Evolutionary conservation across 2,888 invertebrate species (phyloP).

Genomic region (Creontiades dilutus): DNA sequence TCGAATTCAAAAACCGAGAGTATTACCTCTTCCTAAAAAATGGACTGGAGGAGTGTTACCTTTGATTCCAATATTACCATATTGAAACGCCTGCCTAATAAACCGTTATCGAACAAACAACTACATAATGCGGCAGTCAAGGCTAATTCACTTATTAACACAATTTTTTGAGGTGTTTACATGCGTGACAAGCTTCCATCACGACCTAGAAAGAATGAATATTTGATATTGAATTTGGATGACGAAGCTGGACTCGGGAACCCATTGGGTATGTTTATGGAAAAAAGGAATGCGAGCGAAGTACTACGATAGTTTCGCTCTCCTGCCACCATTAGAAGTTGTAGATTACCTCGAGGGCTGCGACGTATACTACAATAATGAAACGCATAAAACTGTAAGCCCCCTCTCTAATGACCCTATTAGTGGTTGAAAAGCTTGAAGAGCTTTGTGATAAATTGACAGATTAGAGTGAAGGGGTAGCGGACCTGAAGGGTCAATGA

Average conservation of each 20-base stretch:
- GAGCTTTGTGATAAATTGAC: too few relatives aligned
- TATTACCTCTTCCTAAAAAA: constrained; percentile 41
- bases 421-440: too few relatives aligned
- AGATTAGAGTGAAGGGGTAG: too few relatives aligned
- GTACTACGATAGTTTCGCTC: constrained; percentile 4
- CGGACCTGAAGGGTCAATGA: too few relatives aligned
- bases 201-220: constrained; percentile 14
- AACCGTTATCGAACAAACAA: background rate
- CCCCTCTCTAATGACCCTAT: too few relatives aligned
- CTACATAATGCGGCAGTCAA: background rate
- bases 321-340: background rate
- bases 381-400: background rate
- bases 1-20: background rate
- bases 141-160: constrained; percentile 20
- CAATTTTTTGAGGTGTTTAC: constrained; percentile 23
- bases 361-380: background rate
- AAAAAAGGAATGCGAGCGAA: background rate
- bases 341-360: background rate
- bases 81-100: constrained; percentile 29
- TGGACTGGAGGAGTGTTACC: constrained; percentile 77
- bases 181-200: background rate
- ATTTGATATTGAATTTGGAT: constrained; percentile 38
- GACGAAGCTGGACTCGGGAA: background rate
- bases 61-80: constrained; percentile 77
- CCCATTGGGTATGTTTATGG: constrained; percentile 36